Percentiles rank a stretch among this genome's conserved stretches.
Conservation (phyloP, 2,113 vertebrate species). For the Andinoacara biseriatus region DNA sequence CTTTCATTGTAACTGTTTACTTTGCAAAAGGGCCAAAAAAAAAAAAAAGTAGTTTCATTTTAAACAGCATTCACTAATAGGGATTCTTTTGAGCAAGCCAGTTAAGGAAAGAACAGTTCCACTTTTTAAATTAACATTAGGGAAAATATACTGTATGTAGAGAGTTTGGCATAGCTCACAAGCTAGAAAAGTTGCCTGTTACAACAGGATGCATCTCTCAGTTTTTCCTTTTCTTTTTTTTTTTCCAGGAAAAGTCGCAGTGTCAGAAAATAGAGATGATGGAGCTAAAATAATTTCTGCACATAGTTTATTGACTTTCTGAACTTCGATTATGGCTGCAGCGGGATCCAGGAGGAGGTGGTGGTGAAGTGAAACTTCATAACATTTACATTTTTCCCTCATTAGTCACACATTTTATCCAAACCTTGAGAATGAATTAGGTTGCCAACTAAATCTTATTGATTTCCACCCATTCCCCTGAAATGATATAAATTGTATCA, state of each 20-base stretch:
- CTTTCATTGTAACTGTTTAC: constrained; percentile 55
- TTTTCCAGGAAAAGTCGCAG: constrained; percentile 18
- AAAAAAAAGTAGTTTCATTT: constrained; percentile 33
- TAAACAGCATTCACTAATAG: constrained; percentile 39
- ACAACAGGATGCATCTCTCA: not conserved
- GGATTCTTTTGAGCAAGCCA: constrained; percentile 4
- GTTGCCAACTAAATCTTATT: constrained; percentile 56
- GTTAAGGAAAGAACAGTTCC: not conserved
- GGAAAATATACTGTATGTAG: not conserved
- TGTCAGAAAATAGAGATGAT: constrained; percentile 12
- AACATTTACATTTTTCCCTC: constrained; percentile 69
- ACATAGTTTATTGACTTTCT: constrained; percentile 51
- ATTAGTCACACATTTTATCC: constrained; percentile 68
- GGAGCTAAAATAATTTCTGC: constrained; percentile 23
- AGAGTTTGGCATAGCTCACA: not conserved
- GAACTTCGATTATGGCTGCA: constrained; percentile 55
- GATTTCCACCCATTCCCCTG: constrained; percentile 56
- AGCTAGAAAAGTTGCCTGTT: not conserved
- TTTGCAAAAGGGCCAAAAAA: constrained; percentile 33
- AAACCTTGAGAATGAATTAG: constrained; percentile 78
- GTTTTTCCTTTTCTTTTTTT: not conserved
- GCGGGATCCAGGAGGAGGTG: not conserved
- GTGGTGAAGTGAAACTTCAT: constrained; percentile 46
- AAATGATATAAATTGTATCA: constrained; percentile 71
- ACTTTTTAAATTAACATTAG: not conserved